phyloP scores from a whole-genome alignment of 2,888 invertebrate species.

The Papilio elwesi region DNA sequence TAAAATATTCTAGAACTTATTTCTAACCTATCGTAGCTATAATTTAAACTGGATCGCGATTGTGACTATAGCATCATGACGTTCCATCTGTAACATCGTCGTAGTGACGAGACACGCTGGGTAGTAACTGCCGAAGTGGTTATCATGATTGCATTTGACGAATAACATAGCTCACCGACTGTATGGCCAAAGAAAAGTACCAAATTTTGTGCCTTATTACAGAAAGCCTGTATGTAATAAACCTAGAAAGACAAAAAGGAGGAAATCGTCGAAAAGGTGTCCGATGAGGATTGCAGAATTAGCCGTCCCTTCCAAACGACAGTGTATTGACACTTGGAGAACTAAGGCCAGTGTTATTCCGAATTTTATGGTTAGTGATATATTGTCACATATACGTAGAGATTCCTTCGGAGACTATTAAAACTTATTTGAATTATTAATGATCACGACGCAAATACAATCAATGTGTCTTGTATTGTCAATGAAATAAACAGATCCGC shows the following conservation, averaged over 20 bases:
- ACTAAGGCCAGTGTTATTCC: constrained; percentile 61
- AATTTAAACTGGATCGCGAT: too few relatives aligned
- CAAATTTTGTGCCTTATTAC: constrained; percentile 6
- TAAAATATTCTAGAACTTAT: too few relatives aligned
- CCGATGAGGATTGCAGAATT: constrained; percentile 68
- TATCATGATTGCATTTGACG: too few relatives aligned
- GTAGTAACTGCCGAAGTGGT: too few relatives aligned
- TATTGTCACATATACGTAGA: not conserved
- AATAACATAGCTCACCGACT: not conserved
- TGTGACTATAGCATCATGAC: too few relatives aligned
- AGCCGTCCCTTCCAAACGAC: constrained; percentile 70
- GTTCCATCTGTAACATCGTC: too few relatives aligned
- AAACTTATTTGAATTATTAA: too few relatives aligned
- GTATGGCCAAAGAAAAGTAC: not conserved
- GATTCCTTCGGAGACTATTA: not conserved
- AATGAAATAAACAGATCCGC: not conserved
- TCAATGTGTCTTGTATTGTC: not conserved
- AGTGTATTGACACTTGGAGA: constrained; percentile 72
- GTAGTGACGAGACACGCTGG: too few relatives aligned
- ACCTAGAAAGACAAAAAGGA: constrained; percentile 17
- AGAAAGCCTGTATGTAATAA: constrained; percentile 24
- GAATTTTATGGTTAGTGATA: constrained; percentile 61
- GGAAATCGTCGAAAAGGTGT: constrained; percentile 49
- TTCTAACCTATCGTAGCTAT: too few relatives aligned
- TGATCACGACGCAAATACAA: not conserved